Evolutionary conservation across 2,113 vertebrate species (phyloP).

Genomic region (human): GRCh38 chr11:120847001-120847500

Average conservation of each 20-base stretch:
- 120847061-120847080: neutral
- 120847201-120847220: neutral
- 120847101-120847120: neutral
- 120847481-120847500: neutral
- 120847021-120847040: neutral
- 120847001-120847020: neutral
- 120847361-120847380: neutral
- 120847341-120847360: neutral
- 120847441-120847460: neutral
- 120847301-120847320: neutral
- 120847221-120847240: neutral
- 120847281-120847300: neutral
- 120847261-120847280: neutral
- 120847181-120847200: neutral
- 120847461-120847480: neutral
- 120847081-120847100: neutral
- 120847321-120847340: neutral
- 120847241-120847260: fast-evolving
- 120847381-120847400: neutral
- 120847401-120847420: neutral
- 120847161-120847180: neutral
- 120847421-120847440: neutral
- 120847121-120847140: neutral
- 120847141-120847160: neutral
- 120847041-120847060: fast-evolving